Base-by-base conservation (phyloP, 2,797 vertebrate species). In the Morelia viridis region DNA sequence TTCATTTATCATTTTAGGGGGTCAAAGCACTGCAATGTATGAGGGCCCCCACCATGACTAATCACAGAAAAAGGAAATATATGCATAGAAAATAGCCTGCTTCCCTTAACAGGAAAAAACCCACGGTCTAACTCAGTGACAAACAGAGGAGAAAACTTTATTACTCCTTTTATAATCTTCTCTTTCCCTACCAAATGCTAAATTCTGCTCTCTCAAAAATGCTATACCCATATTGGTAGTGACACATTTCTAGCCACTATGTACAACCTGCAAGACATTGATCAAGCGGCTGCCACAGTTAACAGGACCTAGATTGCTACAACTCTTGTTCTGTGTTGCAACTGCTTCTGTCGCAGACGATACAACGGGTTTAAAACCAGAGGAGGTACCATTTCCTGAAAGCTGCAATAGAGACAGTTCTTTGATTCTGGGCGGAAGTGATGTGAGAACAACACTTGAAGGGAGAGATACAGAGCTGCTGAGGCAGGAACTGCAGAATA, bases 371-470 rank as follows among this genome's bases (percentile, higher is more conserved):
- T 50, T 90, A 90, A 68, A n/a, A 15, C 31, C 85, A 24, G n/a
- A 92, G 58, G 68, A 90, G 92, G 87, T 85, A 64, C 58, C 56
- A 87, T 90, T 92, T 92, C 84, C 89, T 92, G 84, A 50, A 68
- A 90, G 65, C 76, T 24, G 12, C 71, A 92, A 71, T n/a, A 61
- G 46, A 46, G 3, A 31, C 57, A 13, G 26, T 35, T 87, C 58
- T 35, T 50, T 46, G 17, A 87, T n/a, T 60, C 58, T 57, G 85
- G 65, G 41, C 24, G 50, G 58, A 89, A 90, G 24, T 53, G 85
- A 64, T 58, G 41, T 9, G 8, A 87, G 13, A 86, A 57, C 57
- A 80, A 58, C 53, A 68, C 80, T n/a, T 15, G 10, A 31, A 89
- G 26, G 41, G 26, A 57, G 60, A 57, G 46, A 61, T 0, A 65